Evolutionary conservation across 2,113 vertebrate species (phyloP).

Genomic region (Cephalophus harveyi): DNA sequence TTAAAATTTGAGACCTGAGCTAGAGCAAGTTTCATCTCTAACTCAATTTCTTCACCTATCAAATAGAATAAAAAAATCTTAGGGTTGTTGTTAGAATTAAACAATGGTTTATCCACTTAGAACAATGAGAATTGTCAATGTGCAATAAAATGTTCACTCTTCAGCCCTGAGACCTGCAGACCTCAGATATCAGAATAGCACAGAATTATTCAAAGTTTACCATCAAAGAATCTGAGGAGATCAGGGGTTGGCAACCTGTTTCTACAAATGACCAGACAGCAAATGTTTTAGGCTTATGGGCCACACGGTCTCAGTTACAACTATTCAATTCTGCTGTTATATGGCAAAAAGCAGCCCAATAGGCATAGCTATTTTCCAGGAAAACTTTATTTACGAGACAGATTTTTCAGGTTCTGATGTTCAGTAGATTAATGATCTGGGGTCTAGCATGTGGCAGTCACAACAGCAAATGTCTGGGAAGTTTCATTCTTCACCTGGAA

Average conservation of each 20-base stretch:
- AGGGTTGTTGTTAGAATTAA: neutral
- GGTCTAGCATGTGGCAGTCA: neutral
- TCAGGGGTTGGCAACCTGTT: neutral
- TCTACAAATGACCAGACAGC: neutral
- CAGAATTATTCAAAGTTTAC: neutral
- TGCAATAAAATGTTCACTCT: neutral
- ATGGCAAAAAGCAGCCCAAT: neutral
- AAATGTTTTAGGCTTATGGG: neutral
- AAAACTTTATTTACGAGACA: conserved; percentile 61
- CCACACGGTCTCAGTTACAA: neutral
- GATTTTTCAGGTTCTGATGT: neutral
- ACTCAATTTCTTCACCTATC: neutral
- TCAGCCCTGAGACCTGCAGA: neutral
- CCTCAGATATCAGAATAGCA: neutral
- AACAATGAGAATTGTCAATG: neutral
- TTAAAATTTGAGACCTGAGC: neutral
- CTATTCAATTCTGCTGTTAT: neutral
- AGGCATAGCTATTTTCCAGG: neutral
- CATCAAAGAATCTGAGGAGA: neutral
- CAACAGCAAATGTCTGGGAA: neutral
- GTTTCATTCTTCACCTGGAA: neutral
- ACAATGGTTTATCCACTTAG: neutral
- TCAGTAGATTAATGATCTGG: neutral
- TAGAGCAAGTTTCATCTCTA: no score
- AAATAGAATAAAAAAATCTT: neutral